Evolutionary conservation across 1,140 invertebrate genomes (phyloP).

Genomic region (Diorhabda elongata): DNA sequence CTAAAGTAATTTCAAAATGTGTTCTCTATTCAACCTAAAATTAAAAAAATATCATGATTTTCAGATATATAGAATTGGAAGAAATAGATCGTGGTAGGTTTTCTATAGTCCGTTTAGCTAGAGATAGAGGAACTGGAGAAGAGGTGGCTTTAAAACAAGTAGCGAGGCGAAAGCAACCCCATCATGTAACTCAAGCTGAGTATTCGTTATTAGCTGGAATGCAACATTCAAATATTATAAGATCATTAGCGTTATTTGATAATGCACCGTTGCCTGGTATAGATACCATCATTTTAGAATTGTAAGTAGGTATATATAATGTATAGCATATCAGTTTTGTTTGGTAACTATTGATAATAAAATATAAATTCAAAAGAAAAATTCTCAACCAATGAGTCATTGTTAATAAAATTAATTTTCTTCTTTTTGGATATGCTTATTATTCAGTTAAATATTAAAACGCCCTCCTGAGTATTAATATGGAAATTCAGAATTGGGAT

Average conservation of each 20-base stretch:
- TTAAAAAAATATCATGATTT: neutral
- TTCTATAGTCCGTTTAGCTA: conserved; percentile 58
- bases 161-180: conserved; percentile 57
- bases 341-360: no score
- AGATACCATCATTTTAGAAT: conserved; percentile 72
- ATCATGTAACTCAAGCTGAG: conserved; percentile 56
- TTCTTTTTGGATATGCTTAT: no score
- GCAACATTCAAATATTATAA: conserved; percentile 65
- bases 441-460: no score
- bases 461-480: no score
- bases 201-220: conserved; percentile 65
- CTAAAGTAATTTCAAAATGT: no score
- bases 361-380: no score
- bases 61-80: conserved; percentile 59
- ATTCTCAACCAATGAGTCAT: no score
- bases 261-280: conserved; percentile 62
- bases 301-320: conserved; percentile 54
- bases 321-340: no score
- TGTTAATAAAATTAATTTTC: no score
- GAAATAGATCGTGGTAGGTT: conserved; percentile 68
- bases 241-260: conserved; percentile 69
- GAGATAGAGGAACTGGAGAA: conserved; percentile 66
- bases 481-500: no score
- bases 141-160: conserved; percentile 76
- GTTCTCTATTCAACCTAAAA: no score